Conservation (phyloP, 2,888 invertebrate genomes). For the Eupsilia transversa region DNA sequence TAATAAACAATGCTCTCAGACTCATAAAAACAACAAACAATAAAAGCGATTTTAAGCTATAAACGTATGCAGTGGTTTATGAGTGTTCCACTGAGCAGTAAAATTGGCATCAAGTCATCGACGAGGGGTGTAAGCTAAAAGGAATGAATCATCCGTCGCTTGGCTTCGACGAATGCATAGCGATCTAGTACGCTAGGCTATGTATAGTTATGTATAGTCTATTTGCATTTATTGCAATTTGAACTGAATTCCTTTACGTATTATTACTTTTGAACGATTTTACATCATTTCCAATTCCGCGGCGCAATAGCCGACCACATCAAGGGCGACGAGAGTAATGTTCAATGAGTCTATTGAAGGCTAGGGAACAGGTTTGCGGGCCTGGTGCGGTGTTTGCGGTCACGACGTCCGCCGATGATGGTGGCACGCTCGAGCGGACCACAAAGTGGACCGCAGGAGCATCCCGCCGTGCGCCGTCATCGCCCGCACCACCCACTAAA, state of each 20-base stretch:
- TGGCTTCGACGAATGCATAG: constrained; percentile 59
- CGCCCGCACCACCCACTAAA: constrained; percentile 72
- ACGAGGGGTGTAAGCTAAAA: constrained; percentile 73
- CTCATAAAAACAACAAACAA: constrained; percentile 71
- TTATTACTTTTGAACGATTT: constrained; percentile 53
- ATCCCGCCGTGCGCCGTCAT: constrained; percentile 60
- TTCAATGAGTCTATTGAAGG: constrained; percentile 68
- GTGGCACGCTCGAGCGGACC: constrained; percentile 81
- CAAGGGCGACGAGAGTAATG: constrained; percentile 62
- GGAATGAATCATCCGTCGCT: constrained; percentile 73
- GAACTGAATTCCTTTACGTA: constrained; percentile 49
- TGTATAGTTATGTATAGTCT: constrained; percentile 34
- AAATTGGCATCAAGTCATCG: constrained; percentile 81
- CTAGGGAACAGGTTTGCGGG: constrained; percentile 83
- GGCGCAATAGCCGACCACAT: constrained; percentile 58
- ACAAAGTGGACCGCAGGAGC: constrained; percentile 82
- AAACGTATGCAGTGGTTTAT: constrained; percentile 79
- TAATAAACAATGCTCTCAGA: constrained; percentile 66
- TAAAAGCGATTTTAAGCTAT: constrained; percentile 73
- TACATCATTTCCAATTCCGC: constrained; percentile 54
- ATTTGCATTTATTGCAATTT: constrained; percentile 49
- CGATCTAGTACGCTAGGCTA: constrained; percentile 40
- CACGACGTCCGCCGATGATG: constrained; percentile 78
- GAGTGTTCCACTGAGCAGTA: constrained; percentile 79
- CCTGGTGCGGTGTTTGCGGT: constrained; percentile 84